Percentiles rank a stretch among this genome's conserved stretches.
Conservation (phyloP, 2,888 invertebrate species). For the Caenorhabditis sp. region DNA sequence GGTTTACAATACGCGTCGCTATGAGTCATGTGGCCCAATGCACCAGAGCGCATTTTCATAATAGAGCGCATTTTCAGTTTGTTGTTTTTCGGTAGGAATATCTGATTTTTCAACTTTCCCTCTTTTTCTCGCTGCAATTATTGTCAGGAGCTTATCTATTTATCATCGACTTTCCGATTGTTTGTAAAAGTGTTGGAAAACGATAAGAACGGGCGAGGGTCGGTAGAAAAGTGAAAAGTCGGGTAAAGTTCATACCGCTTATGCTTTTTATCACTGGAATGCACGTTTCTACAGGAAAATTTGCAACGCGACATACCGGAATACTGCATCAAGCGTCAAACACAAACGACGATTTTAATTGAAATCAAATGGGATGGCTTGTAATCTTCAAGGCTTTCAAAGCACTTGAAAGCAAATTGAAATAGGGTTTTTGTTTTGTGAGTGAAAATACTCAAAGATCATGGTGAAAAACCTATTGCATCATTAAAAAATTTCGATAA, state of each 20-base stretch:
- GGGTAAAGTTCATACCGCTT: constrained; percentile 39
- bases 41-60: constrained; percentile 32
- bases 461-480: too few relatives aligned
- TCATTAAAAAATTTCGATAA: too few relatives aligned
- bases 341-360: not conserved
- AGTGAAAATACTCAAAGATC: too few relatives aligned
- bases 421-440: too few relatives aligned
- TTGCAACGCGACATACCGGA: too few relatives aligned
- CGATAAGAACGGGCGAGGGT: constrained; percentile 26
- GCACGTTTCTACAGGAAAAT: constrained; percentile 6
- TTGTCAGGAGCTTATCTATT: constrained; percentile 13
- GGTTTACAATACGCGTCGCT: not conserved
- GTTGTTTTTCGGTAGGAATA: too few relatives aligned
- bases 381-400: not conserved
- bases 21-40: not conserved
- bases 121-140: not conserved
- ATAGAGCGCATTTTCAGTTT: not conserved
- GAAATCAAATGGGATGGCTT: not conserved
- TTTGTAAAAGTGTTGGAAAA: constrained; percentile 21
- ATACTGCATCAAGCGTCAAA: not conserved
- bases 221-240: constrained; percentile 6
- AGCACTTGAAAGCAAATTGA: not conserved
- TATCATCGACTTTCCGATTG: constrained; percentile 1
- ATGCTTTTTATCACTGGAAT: constrained; percentile 26
- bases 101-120: too few relatives aligned